phyloP scores from a whole-genome alignment of 2,888 invertebrate species.

The Argyresthia goedartella region DNA sequence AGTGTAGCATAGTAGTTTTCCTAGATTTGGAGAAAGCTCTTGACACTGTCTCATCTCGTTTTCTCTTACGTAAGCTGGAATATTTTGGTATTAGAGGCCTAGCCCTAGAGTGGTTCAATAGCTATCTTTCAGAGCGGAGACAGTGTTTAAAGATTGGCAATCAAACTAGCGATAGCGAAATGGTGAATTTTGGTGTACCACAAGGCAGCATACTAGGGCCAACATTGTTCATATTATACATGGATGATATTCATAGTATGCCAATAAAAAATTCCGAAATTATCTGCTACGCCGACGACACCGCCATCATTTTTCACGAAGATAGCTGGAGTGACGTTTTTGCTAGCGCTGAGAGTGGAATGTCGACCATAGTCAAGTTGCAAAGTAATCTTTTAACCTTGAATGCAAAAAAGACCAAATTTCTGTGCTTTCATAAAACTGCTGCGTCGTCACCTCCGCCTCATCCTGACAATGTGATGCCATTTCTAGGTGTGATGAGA shows the following conservation, averaged over 20 bases:
- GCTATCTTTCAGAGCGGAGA: not conserved
- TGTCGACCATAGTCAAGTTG: not conserved
- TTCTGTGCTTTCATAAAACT: no score
- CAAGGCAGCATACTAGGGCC: not conserved
- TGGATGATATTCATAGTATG: not conserved
- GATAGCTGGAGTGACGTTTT: not conserved
- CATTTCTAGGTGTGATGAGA: no score
- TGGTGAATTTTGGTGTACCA: slow-evolving; percentile 4
- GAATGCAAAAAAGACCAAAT: no score
- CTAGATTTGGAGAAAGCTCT: slow-evolving; percentile 7
- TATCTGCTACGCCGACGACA: not conserved
- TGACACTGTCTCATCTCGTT: slow-evolving; percentile 5
- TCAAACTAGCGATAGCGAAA: not conserved
- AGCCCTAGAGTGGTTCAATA: slow-evolving; percentile 3
- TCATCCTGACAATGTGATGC: no score
- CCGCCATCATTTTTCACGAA: not conserved
- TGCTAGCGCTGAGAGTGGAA: not conserved
- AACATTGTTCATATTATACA: not conserved
- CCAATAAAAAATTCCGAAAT: not conserved
- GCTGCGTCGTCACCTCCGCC: no score
- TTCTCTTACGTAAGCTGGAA: slow-evolving; percentile 5
- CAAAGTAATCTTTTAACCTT: not conserved
- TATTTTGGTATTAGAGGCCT: slow-evolving; percentile 1
- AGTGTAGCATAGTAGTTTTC: slow-evolving; percentile 3
- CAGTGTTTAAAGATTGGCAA: slow-evolving; percentile 1